Conservation (phyloP, 2,888 invertebrate genomes). For the Leptura quadrifasciata region DNA sequence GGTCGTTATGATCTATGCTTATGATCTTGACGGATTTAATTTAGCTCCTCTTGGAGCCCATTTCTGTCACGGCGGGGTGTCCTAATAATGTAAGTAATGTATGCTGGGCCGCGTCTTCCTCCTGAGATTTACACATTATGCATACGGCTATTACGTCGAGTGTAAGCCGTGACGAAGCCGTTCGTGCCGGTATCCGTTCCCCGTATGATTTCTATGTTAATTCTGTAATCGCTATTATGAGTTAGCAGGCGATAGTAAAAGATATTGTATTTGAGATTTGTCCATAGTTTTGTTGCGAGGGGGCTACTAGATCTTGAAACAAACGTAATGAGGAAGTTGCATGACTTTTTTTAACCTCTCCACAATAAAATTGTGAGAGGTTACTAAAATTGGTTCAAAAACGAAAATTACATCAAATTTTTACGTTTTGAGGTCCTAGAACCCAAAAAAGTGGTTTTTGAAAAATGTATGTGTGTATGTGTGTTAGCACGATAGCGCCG, state of each 20-base stretch:
- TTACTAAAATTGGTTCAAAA: no score
- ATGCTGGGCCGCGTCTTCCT: conserved; percentile 21
- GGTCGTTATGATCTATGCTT: conserved; percentile 42
- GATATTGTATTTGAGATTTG: not conserved
- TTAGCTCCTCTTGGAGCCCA: conserved; percentile 42
- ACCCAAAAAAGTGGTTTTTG: no score
- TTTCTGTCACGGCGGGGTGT: conserved; percentile 49
- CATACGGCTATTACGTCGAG: not conserved
- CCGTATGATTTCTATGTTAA: not conserved
- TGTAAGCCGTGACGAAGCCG: not conserved
- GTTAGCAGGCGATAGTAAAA: not conserved
- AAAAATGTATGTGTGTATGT: no score
- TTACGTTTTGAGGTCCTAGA: no score
- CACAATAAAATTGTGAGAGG: no score
- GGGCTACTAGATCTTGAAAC: no score
- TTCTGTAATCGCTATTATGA: not conserved
- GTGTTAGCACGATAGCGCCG: no score
- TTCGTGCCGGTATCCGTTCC: not conserved
- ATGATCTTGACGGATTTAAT: conserved; percentile 49
- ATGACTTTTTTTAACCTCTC: no score
- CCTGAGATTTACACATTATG: conserved; percentile 2
- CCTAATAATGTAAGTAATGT: conserved; percentile 44
- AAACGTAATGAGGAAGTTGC: no score
- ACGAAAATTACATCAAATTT: no score
- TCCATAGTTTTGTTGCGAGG: not conserved